These are phyloP conservation scores for Rhodophaea formosa DNA, from an alignment of 2,888 invertebrate species.

Conservation along the genomic window DNA sequence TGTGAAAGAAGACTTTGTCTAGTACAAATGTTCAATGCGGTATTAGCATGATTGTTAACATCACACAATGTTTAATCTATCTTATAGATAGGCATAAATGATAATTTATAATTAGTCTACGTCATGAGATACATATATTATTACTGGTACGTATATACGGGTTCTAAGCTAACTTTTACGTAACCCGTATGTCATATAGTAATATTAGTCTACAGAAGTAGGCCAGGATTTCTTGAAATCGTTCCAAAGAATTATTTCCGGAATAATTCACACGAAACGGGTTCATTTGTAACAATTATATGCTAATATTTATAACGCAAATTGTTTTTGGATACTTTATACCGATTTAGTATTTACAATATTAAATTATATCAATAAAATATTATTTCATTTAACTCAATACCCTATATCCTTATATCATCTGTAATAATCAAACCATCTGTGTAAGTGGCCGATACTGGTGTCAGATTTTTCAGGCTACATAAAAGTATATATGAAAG, in stretches of 20 bases:
- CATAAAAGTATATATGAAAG: too few relatives aligned
- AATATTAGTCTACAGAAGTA: constrained; percentile 27
- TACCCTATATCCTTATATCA: too few relatives aligned
- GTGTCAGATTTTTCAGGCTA: too few relatives aligned
- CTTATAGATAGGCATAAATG: constrained; percentile 65
- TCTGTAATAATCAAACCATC: too few relatives aligned
- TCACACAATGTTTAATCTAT: constrained; percentile 53
- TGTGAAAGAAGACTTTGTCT: constrained; percentile 57
- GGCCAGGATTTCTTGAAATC: constrained; percentile 43
- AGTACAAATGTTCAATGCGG: constrained; percentile 71
- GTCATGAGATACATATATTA: too few relatives aligned
- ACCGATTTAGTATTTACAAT: constrained; percentile 30
- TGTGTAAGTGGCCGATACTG: too few relatives aligned
- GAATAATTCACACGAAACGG: constrained; percentile 68
- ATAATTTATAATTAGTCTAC: constrained; percentile 32
- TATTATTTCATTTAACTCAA: constrained; percentile 30
- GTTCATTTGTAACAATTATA: constrained; percentile 45
- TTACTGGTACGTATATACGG: too few relatives aligned
- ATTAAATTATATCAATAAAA: constrained; percentile 33
- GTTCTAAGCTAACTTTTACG: too few relatives aligned
- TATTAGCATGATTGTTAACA: constrained; percentile 62
- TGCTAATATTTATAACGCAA: constrained; percentile 74
- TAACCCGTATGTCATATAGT: constrained; percentile 3
- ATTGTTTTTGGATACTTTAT: constrained; percentile 29
- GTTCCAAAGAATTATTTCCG: constrained; percentile 69